Percentiles rank a stretch among this genome's conserved stretches.
Evolutionary conservation across 2,888 invertebrate species (phyloP).

Genomic region (Temnothorax unifasciatus): DNA sequence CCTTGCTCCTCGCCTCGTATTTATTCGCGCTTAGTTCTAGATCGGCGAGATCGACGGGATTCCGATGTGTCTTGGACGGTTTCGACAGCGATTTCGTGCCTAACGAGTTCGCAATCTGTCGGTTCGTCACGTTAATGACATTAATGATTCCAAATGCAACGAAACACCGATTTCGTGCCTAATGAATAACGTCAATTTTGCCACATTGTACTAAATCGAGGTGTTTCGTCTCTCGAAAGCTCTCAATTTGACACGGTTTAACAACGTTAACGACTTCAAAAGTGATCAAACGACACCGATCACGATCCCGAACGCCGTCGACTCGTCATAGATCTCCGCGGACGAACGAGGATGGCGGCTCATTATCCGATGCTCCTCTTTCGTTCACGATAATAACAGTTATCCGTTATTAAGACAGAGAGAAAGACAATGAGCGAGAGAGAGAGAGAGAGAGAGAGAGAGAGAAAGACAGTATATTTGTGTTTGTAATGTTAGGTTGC

Average conservation of each 20-base stretch:
- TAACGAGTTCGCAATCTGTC: background rate
- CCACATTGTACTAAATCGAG: background rate
- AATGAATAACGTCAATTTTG: constrained; percentile 5
- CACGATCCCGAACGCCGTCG: background rate
- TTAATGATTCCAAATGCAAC: background rate
- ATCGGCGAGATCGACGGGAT: constrained; percentile 18
- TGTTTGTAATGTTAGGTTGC: no score
- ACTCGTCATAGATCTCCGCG: constrained; percentile 25
- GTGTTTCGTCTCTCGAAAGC: background rate
- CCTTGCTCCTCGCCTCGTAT: constrained; percentile 65
- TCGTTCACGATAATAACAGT: constrained; percentile 11
- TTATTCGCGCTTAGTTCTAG: constrained; percentile 70
- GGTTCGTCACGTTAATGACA: background rate
- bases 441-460: background rate
- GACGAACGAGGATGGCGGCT: constrained; percentile 20
- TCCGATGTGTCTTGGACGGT: constrained; percentile 9
- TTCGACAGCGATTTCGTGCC: background rate
- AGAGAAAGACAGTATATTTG: background rate
- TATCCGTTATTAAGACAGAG: constrained; percentile 1
- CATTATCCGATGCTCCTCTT: constrained; percentile 13
- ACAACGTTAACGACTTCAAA: background rate
- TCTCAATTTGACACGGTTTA: background rate
- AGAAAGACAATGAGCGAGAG: constrained; percentile 5
- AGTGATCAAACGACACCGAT: background rate
- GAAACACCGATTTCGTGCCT: background rate